A percentile compares a stretch with the other conserved stretches of the same genome.
Evolutionary conservation across 2,888 invertebrate species (phyloP).

Genomic region (Cinara cedri): DNA sequence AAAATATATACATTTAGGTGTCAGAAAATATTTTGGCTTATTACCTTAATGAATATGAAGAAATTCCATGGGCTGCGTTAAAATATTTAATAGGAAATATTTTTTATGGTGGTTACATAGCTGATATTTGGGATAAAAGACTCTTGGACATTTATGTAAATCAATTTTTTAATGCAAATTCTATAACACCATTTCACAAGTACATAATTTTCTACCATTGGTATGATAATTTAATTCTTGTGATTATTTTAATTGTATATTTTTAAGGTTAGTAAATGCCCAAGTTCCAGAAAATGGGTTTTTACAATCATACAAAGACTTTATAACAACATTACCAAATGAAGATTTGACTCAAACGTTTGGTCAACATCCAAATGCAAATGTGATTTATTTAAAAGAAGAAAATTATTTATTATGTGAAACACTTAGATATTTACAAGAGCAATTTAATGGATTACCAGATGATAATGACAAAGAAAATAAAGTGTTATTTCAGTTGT

Average conservation of each 20-base stretch:
- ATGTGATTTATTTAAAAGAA: conserved; percentile 82
- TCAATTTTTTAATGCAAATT: conserved; percentile 79
- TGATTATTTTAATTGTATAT: background rate
- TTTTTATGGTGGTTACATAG: conserved; percentile 86
- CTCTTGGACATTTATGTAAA: conserved; percentile 82
- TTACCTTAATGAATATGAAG: conserved; percentile 78
- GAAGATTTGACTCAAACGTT: conserved; percentile 85
- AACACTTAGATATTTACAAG: conserved; percentile 78
- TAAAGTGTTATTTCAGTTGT: conserved; percentile 69
- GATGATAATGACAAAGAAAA: conserved; percentile 62
- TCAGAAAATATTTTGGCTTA: conserved; percentile 83
- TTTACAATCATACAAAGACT: conserved; percentile 80
- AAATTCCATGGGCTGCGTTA: conserved; percentile 87
- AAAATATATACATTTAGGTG: background rate
- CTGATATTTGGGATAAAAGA: conserved; percentile 76
- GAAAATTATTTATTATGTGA: conserved; percentile 79
- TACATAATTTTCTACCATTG: conserved; percentile 62
- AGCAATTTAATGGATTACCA: conserved; percentile 66
- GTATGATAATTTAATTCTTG: background rate
- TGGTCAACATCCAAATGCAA: conserved; percentile 89
- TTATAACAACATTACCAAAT: conserved; percentile 67
- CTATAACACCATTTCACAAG: conserved; percentile 63
- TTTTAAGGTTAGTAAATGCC: conserved; percentile 75
- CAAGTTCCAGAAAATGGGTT: conserved; percentile 84
- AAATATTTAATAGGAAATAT: conserved; percentile 87